Percentiles rank a stretch among this genome's conserved stretches.
Evolutionary conservation across 2,888 invertebrate species (phyloP).

Genomic region (Microctonus brassicae): DNA sequence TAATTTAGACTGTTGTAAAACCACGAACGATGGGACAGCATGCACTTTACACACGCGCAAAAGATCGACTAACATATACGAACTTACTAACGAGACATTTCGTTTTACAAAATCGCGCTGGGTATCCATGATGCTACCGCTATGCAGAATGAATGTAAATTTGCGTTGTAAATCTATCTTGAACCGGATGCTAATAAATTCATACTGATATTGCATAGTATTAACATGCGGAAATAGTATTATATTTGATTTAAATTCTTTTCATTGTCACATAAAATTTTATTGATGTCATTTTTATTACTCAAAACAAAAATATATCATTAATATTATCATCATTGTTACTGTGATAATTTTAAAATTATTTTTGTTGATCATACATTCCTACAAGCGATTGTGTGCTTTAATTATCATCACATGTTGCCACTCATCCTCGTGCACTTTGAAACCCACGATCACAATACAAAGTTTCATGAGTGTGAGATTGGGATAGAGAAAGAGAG

Average conservation of each 20-base stretch:
- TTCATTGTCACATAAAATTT: neutral
- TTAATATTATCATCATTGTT: neutral
- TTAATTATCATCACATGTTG: conserved; percentile 23
- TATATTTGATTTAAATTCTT: conserved; percentile 39
- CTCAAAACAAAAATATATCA: neutral
- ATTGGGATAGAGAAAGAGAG: conserved; percentile 15
- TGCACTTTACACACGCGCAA: conserved; percentile 27
- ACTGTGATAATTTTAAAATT: neutral
- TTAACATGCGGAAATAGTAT: neutral
- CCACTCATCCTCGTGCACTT: conserved; percentile 4
- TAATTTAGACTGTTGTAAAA: conserved; percentile 68
- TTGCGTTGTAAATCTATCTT: conserved; percentile 37
- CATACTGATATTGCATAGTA: conserved; percentile 1
- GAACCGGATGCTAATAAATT: conserved; percentile 64
- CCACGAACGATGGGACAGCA: conserved; percentile 50
- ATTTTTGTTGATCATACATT: neutral
- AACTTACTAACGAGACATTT: conserved; percentile 66
- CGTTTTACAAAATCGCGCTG: conserved; percentile 66
- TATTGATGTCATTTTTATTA: neutral
- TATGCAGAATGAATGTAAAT: conserved; percentile 62
- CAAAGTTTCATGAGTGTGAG: conserved; percentile 1
- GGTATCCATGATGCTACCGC: conserved; percentile 34
- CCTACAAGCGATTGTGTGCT: conserved; percentile 13
- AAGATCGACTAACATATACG: conserved; percentile 46
- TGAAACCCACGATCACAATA: neutral